phyloP scores from a whole-genome alignment of 2,888 invertebrate species.

The Deroplatys truncata region DNA sequence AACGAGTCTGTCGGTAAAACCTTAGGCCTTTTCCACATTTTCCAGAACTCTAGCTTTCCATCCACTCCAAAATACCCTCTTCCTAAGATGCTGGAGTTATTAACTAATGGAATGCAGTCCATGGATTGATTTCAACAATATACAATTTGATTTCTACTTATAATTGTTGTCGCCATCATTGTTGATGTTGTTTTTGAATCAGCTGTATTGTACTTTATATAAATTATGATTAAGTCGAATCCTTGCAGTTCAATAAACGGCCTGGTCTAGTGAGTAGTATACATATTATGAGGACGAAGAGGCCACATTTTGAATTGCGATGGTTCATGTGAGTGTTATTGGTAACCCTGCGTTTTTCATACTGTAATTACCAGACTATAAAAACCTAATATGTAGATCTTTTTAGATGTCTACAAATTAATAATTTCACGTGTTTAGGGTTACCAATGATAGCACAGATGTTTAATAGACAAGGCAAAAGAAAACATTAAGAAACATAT shows the following conservation, averaged over 20 bases:
- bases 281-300: background rate
- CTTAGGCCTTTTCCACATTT: background rate
- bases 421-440: background rate
- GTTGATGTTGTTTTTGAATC: slow-evolving; percentile 23
- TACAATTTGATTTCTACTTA: slow-evolving; percentile 18
- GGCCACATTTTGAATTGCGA: background rate
- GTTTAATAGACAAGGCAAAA: background rate
- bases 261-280: background rate
- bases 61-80: background rate
- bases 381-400: too few relatives aligned
- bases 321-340: background rate
- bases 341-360: background rate
- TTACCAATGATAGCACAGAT: background rate
- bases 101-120: slow-evolving; percentile 6
- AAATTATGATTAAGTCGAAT: background rate
- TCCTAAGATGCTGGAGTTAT: background rate
- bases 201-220: slow-evolving; percentile 8
- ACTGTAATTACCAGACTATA: background rate
- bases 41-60: background rate
- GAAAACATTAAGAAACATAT: background rate
- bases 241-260: background rate
- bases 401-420: background rate
- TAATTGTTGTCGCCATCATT: slow-evolving; percentile 23
- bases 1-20: background rate
- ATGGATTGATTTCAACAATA: slow-evolving; percentile 19